A percentile compares a stretch with the other conserved stretches of the same genome.
Conservation (phyloP, 30 jellyfish, hydroid and myxozoan genomes). For the Rhopilema esculentum region DNA sequence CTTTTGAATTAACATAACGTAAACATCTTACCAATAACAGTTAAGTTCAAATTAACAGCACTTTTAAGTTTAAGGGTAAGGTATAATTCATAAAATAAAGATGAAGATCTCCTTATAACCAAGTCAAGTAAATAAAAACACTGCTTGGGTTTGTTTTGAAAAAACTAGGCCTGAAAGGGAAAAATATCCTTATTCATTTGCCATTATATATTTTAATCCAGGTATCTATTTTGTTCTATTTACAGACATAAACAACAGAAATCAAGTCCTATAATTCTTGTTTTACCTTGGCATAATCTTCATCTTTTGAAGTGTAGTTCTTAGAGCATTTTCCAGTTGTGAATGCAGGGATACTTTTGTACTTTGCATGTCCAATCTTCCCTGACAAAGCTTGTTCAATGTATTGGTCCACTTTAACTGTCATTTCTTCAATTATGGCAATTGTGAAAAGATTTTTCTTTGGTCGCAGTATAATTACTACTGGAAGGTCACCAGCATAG, state of each 20-base stretch:
- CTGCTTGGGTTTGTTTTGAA: no score
- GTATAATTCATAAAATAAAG: no score
- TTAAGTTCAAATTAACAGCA: no score
- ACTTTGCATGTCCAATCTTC: slow-evolving; percentile 44
- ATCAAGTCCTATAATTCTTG: neutral
- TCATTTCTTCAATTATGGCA: slow-evolving; percentile 33
- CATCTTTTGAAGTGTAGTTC: neutral
- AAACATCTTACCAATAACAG: no score
- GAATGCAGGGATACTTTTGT: slow-evolving; percentile 31
- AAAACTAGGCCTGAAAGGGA: no score
- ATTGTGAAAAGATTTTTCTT: slow-evolving; percentile 19
- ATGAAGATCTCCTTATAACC: no score
- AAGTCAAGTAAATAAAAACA: no score
- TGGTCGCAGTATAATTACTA: slow-evolving; percentile 45
- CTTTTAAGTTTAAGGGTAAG: no score
- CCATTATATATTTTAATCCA: no score
- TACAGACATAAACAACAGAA: neutral
- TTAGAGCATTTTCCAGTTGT: slow-evolving; percentile 28
- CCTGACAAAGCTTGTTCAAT: slow-evolving; percentile 42
- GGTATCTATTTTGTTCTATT: no score
- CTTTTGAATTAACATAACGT: no score
- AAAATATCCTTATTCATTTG: no score
- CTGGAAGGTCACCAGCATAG: slow-evolving; percentile 46
- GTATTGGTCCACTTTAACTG: slow-evolving; percentile 17
- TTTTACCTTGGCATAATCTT: neutral